Evolutionary conservation across 2,113 vertebrate species (phyloP).

Genomic region (Xiphophorus maculatus): DNA sequence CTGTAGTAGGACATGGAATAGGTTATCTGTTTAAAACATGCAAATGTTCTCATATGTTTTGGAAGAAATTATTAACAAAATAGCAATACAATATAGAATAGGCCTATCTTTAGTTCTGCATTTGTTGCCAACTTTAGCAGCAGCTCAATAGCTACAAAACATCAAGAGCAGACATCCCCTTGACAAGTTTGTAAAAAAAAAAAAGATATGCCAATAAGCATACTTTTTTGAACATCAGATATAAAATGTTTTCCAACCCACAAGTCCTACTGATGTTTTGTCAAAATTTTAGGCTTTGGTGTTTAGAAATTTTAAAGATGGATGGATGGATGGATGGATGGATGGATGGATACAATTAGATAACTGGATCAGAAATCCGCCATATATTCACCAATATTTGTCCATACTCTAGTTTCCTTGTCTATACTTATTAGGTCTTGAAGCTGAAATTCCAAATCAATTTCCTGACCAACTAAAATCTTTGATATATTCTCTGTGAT

Average conservation of each 20-base stretch:
- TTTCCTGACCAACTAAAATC: background rate
- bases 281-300: no score
- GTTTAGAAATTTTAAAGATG: no score
- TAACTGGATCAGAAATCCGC: background rate
- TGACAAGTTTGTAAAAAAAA: background rate
- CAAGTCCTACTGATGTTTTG: no score
- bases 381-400: background rate
- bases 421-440: background rate
- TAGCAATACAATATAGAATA: background rate
- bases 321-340: no score
- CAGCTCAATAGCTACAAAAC: conserved; percentile 7
- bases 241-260: background rate
- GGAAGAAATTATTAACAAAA: background rate
- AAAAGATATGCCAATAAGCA: conserved; percentile 10
- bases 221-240: background rate
- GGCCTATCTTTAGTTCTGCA: background rate
- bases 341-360: background rate
- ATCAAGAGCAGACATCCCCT: background rate
- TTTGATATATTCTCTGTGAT: background rate
- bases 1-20: background rate
- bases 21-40: background rate
- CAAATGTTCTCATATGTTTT: background rate
- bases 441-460: background rate
- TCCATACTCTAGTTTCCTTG: background rate
- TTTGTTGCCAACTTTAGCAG: conserved; percentile 25